Base-by-base conservation (phyloP, 1,140 invertebrate genomes). In the Sarcophaga peregrina region DNA sequence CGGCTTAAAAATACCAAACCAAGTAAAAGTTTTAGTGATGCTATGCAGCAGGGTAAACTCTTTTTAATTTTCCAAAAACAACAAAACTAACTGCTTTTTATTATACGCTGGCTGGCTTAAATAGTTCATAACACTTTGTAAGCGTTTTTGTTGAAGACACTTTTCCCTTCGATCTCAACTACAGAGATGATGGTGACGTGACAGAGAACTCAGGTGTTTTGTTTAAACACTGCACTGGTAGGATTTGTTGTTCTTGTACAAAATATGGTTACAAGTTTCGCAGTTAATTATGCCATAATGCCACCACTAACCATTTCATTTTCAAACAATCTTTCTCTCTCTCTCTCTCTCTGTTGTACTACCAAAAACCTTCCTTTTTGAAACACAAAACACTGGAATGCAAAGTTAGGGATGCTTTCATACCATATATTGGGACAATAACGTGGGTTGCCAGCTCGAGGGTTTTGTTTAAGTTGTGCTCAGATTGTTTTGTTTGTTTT, bases 251-350 rank as follows among this genome's bases (percentile, higher is more conserved):
- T 78, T n/a, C n/a, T 68, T 68, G 62, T 68, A 68, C 13, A 58
- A 47, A 76, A 76, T 50, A 20, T 78, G 46, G 75, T 78, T 50
- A 50, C 47, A 78, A 78, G 75, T 78, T 78, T 78, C 75, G 75
- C 75, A 78, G 75, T 78, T 78, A 78, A 78, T 78, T 78, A 78
- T 78, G 50, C 48, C 46, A 5, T 78, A 78, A 78, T 78, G 13
- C 75, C 75, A 72, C 17, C 13, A 78, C 75, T 78, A 75, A 45
- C 62, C 62, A 68, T 68, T 68, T 25, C 20, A 9, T 68, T 68
- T 68, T 68, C 20, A 68, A 68, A 17, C 17, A 68, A 15, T 68
- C 52, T 15, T 5, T 58, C 52, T 7, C 52, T 75, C n/a, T 75
- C 73, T 15, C 46, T 7, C 7, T 37, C 13, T 75, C 11, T 45